Evolutionary conservation across 2,797 vertebrate species (phyloP).

Genomic region (Alca torda): DNA sequence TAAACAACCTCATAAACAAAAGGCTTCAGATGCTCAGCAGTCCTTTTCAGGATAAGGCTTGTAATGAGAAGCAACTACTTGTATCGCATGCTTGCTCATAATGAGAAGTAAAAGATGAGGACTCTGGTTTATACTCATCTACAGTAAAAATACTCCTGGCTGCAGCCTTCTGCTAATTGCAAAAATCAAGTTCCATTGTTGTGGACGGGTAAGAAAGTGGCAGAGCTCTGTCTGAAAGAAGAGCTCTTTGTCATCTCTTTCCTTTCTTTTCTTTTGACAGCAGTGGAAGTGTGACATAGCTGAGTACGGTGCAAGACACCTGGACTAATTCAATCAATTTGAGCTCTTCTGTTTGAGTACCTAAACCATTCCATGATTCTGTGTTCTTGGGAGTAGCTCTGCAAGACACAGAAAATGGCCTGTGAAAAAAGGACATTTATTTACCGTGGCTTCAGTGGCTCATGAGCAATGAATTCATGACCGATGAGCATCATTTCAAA

Average conservation of each 20-base stretch:
- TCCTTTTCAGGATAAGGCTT: not conserved
- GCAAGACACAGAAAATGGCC: not conserved
- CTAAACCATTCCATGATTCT: not conserved
- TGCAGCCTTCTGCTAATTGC: not conserved
- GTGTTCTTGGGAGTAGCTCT: not conserved
- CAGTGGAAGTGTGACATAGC: not conserved
- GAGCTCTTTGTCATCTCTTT: not conserved
- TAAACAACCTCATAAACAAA: not conserved
- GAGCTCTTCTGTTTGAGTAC: not conserved
- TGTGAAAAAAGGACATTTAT: not conserved
- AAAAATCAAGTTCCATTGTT: not conserved
- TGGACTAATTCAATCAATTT: not conserved
- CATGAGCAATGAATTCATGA: not conserved
- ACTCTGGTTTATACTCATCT: not conserved
- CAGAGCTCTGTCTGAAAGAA: not conserved
- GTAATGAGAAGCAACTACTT: not conserved
- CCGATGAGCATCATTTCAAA: not conserved
- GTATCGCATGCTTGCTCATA: accelerated
- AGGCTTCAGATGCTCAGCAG: not conserved
- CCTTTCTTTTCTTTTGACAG: not conserved
- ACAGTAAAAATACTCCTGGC: not conserved
- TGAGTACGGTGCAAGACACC: not conserved
- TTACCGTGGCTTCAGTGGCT: not conserved
- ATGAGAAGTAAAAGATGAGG: not conserved
- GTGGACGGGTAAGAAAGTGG: not conserved